Evolutionary conservation across 2,797 vertebrate species (phyloP).

Genomic region (Scleropages formosus): DNA sequence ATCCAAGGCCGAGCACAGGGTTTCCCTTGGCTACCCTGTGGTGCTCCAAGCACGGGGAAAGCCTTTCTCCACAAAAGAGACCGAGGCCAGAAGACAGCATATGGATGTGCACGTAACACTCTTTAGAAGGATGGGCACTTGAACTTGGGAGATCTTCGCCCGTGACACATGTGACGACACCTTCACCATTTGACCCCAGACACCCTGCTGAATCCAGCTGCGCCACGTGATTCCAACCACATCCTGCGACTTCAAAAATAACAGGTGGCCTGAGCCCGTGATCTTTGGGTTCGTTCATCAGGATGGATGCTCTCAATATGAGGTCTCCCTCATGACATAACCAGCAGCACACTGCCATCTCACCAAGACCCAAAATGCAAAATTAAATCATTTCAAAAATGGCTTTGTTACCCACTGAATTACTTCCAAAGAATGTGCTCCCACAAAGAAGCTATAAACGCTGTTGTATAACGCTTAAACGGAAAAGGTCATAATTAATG

Average conservation of each 20-base stretch:
- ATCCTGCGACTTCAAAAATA: too few species aligned
- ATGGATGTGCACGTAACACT: too few species aligned
- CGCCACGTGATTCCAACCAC: too few species aligned
- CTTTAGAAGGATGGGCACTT: too few species aligned
- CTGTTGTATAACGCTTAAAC: background rate
- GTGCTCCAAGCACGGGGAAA: constrained; percentile 30
- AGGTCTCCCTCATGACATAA: background rate
- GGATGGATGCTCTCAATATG: too few species aligned
- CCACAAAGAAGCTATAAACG: background rate
- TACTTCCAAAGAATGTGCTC: background rate
- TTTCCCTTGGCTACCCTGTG: constrained; percentile 62
- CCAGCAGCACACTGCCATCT: background rate
- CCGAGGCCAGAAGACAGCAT: too few species aligned
- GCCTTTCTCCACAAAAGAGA: constrained; percentile 43
- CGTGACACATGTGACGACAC: too few species aligned
- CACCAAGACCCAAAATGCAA: background rate
- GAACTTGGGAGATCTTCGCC: too few species aligned
- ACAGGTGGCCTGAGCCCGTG: too few species aligned
- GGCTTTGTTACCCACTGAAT: too few species aligned
- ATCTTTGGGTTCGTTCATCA: too few species aligned
- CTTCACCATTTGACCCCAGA: background rate
- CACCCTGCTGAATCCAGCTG: background rate
- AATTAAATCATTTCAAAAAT: background rate
- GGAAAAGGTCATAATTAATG: background rate
- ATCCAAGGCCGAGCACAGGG: constrained; percentile 45